Evolutionary conservation across 2,797 vertebrate genomes (phyloP).

Genomic region (Lagodon rhomboides): DNA sequence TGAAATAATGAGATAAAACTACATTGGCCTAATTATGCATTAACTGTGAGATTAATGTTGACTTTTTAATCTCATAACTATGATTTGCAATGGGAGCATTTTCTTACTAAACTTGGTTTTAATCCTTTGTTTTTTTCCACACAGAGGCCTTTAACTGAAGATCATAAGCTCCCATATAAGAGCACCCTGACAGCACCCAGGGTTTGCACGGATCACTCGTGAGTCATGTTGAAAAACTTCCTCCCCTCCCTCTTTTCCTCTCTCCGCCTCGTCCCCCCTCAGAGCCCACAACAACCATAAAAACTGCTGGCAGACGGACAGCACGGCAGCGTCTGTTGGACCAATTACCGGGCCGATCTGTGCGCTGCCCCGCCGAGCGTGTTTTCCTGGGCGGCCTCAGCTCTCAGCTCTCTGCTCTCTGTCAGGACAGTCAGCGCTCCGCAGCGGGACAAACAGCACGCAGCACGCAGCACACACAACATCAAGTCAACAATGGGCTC

Average conservation of each 20-base stretch:
- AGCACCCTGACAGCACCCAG: neutral
- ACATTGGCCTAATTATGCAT: too few species aligned
- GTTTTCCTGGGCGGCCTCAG: conserved; percentile 47
- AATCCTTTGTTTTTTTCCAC: too few species aligned
- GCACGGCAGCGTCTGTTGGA: conserved; percentile 25
- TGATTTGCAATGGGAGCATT: too few species aligned
- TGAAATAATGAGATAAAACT: too few species aligned
- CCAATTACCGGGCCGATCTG: conserved; percentile 41
- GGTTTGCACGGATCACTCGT: conserved; percentile 13
- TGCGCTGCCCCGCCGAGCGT: conserved; percentile 23
- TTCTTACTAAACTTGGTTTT: too few species aligned
- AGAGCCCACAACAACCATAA: conserved; percentile 45
- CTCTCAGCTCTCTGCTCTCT: neutral
- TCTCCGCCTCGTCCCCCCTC: neutral
- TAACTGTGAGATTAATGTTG: too few species aligned
- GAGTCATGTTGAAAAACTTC: conserved; percentile 75
- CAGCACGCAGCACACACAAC: neutral
- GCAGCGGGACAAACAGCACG: neutral
- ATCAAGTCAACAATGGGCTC: conserved; percentile 47
- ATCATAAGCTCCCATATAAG: neutral
- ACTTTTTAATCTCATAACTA: too few species aligned
- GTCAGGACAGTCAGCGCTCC: conserved; percentile 3
- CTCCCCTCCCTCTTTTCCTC: conserved; percentile 35
- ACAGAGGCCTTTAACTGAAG: neutral
- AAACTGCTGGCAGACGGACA: conserved; percentile 25